Evolutionary conservation across 2,113 vertebrate species (phyloP).

Genomic region (Platysteira castanea): DNA sequence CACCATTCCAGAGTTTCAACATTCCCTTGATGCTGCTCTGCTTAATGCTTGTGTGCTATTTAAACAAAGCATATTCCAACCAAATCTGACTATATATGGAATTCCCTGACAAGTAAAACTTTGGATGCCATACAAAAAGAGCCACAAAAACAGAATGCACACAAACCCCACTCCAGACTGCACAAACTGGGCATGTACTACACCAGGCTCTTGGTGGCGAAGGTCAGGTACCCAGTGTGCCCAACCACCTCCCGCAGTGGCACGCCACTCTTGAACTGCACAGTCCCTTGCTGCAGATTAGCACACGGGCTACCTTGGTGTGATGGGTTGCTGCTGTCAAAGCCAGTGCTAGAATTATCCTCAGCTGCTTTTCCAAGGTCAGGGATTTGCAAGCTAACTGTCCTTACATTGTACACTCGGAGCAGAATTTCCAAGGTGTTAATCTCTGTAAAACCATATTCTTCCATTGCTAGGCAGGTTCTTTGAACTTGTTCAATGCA

Average conservation of each 20-base stretch:
- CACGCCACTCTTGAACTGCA: constrained; percentile 81
- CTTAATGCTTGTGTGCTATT: constrained; percentile 40
- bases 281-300: constrained; percentile 42
- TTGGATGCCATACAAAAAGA: constrained; percentile 15
- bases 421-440: constrained; percentile 92
- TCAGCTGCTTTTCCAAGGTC: constrained; percentile 81
- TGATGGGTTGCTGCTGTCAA: constrained; percentile 16
- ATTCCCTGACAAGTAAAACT: constrained; percentile 36
- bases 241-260: constrained; percentile 86
- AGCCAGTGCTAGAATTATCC: background rate
- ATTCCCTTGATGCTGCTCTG: constrained; percentile 17
- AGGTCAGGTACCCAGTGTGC: constrained; percentile 96
- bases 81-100: constrained; percentile 70
- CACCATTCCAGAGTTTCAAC: constrained; percentile 2
- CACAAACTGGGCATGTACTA: constrained; percentile 35
- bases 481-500: constrained; percentile 97
- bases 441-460: constrained; percentile 85
- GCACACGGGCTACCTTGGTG: background rate
- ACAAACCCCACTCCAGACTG: background rate
- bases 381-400: constrained; percentile 81
- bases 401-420: constrained; percentile 83
- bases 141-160: background rate
- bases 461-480: constrained; percentile 82
- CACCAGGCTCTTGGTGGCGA: constrained; percentile 88
- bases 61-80: constrained; percentile 60